phyloP scores from a whole-genome alignment of 2,888 invertebrate species.

The Parasteatoda lunata region DNA sequence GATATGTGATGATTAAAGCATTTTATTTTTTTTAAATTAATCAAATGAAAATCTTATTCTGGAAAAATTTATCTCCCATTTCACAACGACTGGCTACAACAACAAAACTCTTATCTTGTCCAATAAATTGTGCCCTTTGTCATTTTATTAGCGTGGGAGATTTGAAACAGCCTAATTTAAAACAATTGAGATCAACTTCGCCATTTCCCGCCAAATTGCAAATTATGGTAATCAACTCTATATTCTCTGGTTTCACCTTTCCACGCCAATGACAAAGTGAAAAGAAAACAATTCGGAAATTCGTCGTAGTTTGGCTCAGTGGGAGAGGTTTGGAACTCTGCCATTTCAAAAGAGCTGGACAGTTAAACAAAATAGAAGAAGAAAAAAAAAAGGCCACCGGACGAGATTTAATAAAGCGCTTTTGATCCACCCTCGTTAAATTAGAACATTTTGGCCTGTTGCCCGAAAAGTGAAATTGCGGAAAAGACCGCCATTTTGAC shows the following conservation, averaged over 20 bases:
- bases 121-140: neutral
- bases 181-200: neutral
- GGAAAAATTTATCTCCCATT: neutral
- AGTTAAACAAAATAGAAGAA: neutral
- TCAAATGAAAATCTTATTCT: no score
- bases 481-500: neutral
- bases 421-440: constrained; percentile 2
- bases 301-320: neutral
- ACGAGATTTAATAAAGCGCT: neutral
- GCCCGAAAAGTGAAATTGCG: neutral
- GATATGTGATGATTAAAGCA: neutral
- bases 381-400: neutral
- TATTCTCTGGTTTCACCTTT: neutral
- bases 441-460: neutral
- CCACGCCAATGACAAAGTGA: neutral
- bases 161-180: neutral
- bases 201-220: neutral
- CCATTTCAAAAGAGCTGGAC: no score
- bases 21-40: neutral
- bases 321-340: no score
- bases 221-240: neutral
- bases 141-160: neutral
- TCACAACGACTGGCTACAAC: neutral
- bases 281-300: neutral
- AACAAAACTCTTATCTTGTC: neutral